Evolutionary conservation across 2,888 invertebrate genomes (phyloP).

Genomic region (Lasioglossum pauxillum): DNA sequence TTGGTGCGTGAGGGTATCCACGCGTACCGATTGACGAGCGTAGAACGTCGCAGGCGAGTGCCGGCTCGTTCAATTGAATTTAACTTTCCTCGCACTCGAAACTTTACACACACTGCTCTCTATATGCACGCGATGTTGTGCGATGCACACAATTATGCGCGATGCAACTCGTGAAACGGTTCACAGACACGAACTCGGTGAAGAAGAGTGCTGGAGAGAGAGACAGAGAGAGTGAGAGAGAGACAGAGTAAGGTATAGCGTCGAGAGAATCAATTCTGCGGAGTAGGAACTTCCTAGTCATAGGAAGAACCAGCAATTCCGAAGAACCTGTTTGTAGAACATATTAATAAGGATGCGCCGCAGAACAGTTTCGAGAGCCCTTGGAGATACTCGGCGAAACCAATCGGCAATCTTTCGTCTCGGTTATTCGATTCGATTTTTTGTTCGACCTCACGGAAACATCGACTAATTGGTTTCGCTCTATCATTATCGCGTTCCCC

Average conservation of each 20-base stretch:
- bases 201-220: not conserved
- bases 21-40: not conserved
- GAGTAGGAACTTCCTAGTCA: not conserved
- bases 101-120: constrained; percentile 37
- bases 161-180: constrained; percentile 40
- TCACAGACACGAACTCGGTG: constrained; percentile 37
- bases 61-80: constrained; percentile 42
- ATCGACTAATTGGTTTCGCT: constrained; percentile 5
- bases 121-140: constrained; percentile 49
- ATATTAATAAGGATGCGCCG: constrained; percentile 29
- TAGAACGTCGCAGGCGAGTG: not conserved
- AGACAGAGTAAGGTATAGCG: not conserved
- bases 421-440: constrained; percentile 4
- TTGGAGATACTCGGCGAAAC: not conserved
- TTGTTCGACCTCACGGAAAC: not conserved
- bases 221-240: not conserved
- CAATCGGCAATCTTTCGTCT: constrained; percentile 19
- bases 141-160: constrained; percentile 32
- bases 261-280: constrained; percentile 34
- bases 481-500: not conserved
- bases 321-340: constrained; percentile 13
- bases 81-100: constrained; percentile 56
- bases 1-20: not conserved
- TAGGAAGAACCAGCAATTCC: constrained; percentile 25
- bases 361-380: constrained; percentile 2